Evolutionary conservation across 2,113 vertebrate species (phyloP).

Genomic region (Uropsilus gracilis): DNA sequence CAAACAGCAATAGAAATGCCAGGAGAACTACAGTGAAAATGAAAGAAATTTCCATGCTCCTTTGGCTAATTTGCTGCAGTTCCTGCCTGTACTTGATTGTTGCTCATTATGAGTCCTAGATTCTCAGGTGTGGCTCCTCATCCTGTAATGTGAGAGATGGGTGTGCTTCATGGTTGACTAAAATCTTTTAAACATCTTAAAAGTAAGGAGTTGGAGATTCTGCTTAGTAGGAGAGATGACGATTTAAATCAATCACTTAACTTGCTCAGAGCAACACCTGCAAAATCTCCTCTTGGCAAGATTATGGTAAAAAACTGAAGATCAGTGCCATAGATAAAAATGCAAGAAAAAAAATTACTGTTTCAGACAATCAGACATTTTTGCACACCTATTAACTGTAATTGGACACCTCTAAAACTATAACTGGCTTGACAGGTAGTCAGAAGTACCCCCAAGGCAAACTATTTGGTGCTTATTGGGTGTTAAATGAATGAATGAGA

Average conservation of each 20-base stretch:
- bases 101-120: neutral
- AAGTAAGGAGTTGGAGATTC: neutral
- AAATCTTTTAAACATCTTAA: neutral
- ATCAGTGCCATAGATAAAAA: neutral
- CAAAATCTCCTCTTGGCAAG: neutral
- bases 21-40: too few species aligned
- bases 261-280: neutral
- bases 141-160: neutral
- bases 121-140: neutral
- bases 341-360: neutral
- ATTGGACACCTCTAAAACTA: too few species aligned
- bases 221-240: neutral
- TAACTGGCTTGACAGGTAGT: neutral
- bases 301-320: neutral
- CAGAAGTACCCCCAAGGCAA: neutral
- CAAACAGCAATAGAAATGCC: neutral
- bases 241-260: neutral
- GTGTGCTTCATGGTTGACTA: neutral
- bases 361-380: neutral
- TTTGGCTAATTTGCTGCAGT: neutral
- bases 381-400: neutral
- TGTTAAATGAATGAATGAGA: neutral
- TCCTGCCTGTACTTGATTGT: neutral
- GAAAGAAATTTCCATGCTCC: neutral
- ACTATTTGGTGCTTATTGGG: neutral